phyloP scores from a whole-genome alignment of 2,888 invertebrate species.

The Lamellibrachia columna region DNA sequence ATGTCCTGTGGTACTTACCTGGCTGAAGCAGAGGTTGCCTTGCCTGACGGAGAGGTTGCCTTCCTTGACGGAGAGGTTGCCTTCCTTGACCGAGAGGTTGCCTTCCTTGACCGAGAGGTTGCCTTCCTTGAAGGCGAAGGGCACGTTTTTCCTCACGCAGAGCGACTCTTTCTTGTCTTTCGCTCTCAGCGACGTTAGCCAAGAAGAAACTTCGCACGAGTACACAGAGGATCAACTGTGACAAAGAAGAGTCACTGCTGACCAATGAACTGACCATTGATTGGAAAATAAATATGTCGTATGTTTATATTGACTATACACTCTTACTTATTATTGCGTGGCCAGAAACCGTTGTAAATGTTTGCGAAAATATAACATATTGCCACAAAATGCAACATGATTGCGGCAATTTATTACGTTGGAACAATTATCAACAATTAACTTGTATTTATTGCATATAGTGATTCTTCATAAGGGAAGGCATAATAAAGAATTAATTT shows the following conservation, averaged over 20 bases:
- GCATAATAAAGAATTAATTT: no score
- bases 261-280: background rate
- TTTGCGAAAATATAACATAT: background rate
- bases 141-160: background rate
- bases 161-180: background rate
- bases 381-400: background rate
- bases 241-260: background rate
- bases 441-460: no score
- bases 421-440: no score
- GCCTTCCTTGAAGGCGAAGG: no score
- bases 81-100: background rate
- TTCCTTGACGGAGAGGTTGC: background rate
- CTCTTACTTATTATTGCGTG: background rate
- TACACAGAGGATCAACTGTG: background rate
- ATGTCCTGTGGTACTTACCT: background rate
- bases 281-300: background rate
- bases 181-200: background rate
- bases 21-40: background rate
- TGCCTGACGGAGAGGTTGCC: background rate
- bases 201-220: background rate
- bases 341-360: background rate
- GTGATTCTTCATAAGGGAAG: no score
- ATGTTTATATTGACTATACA: background rate
- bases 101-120: background rate
- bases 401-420: background rate